Base-by-base conservation (phyloP, 2,888 invertebrate genomes). In the Epirrhoe alternata region DNA sequence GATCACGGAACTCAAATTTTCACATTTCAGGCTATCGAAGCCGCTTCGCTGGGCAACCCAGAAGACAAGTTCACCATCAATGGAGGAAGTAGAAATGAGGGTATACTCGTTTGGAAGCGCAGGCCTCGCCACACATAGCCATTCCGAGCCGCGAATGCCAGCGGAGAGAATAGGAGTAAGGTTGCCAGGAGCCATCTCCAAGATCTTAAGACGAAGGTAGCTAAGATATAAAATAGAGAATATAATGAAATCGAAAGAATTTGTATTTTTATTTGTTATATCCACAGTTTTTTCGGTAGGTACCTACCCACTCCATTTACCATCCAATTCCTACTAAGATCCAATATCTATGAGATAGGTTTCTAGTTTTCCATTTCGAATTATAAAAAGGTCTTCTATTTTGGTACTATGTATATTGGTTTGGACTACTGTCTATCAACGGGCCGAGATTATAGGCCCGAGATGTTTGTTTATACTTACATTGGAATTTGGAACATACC, bases 41-140 rank as follows among this genome's bases (percentile, higher is more conserved):
- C 92, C 92, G 1, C 75, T 90, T n/a, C 89, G 92, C 5, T 92
- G 91, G 91, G 89, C 84, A 1, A 83, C 89, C 5, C 92, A 91
- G 70, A 92, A 90, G 76, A 90, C 86, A 0, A 83, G 76, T 65
- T 87, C 86, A 4, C 83, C 91, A 0, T 90, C 92, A 5, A 72
- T 74, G 30, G 92, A 92, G 73, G 92, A 92, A 75, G 75, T 89
- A 1, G 86, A 89, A 75, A 83, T 92, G 67, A 82, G 87, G 64
- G 84, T 90, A 7, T 79, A 91, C 65, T 92, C 92, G 0, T 92
- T 89, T 53, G 86, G 86, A 8, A 91, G 67, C 31, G 86, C 86
- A 7, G 89, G 53, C 31, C 63, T 45, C 7, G 59, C 77, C 1
- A 80, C 66, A 6, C 76, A 71, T 1, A 76, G 64, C 65, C 70